A percentile compares a stretch with the other conserved stretches of the same genome.
These are phyloP conservation scores for Lapara coniferarum DNA, from an alignment of 2,888 invertebrate genomes.

Conservation along the genomic window DNA sequence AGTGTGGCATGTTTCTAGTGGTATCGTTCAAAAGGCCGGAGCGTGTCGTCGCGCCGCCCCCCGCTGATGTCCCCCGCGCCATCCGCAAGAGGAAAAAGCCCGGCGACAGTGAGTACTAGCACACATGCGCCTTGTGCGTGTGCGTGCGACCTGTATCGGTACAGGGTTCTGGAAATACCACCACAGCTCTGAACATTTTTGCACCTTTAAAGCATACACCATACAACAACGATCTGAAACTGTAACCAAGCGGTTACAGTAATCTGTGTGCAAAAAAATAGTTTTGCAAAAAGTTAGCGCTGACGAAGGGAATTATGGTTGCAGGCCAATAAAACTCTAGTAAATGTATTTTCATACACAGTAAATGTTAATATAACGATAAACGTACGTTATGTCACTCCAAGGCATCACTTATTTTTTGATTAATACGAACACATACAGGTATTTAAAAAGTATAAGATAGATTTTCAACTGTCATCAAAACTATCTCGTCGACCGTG, in stretches of 20 bases:
- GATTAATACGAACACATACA: too few relatives aligned
- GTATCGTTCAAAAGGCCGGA: conserved; percentile 93
- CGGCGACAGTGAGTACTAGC: conserved; percentile 80
- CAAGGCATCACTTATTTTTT: too few relatives aligned
- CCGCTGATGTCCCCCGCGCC: conserved; percentile 31
- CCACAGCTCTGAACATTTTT: conserved; percentile 3
- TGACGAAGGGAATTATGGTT: too few relatives aligned
- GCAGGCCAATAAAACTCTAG: too few relatives aligned
- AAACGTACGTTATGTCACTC: background rate
- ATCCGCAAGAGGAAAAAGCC: conserved; percentile 90
- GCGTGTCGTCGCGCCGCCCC: conserved; percentile 49
- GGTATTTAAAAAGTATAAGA: too few relatives aligned
- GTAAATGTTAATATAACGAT: background rate
- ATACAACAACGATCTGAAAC: too few relatives aligned
- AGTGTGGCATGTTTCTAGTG: conserved; percentile 83
- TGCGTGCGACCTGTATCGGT: conserved; percentile 24
- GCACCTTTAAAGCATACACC: background rate
- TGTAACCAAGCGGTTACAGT: too few relatives aligned
- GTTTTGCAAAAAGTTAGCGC: too few relatives aligned
- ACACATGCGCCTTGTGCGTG: background rate
- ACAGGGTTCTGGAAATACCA: conserved; percentile 20
- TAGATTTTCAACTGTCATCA: too few relatives aligned
- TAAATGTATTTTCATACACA: background rate
- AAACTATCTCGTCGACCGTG: too few relatives aligned
- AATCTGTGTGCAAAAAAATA: too few relatives aligned